A percentile compares a stretch with the other conserved stretches of the same genome.
phyloP scores from a whole-genome alignment of 2,113 vertebrate genomes.

The Dasyornis broadbenti region DNA sequence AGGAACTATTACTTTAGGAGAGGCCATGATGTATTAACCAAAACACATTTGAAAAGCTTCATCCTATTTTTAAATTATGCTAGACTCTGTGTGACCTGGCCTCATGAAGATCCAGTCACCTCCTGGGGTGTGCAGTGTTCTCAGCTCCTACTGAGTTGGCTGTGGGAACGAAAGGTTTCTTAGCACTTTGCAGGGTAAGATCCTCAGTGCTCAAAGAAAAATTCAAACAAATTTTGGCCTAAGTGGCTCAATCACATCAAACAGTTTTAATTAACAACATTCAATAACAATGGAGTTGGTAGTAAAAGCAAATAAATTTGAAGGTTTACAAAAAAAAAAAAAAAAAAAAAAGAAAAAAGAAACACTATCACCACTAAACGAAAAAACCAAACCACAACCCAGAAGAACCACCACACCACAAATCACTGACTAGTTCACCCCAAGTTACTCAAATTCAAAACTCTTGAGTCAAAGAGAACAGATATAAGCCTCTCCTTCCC shows the following conservation, averaged over 20 bases:
- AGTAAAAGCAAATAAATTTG: not conserved
- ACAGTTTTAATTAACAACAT: not conserved
- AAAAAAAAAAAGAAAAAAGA: not conserved
- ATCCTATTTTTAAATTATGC: not conserved
- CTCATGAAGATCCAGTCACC: not conserved
- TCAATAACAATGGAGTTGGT: not conserved
- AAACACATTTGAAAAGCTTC: not conserved
- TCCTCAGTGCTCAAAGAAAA: not conserved
- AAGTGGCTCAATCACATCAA: not conserved
- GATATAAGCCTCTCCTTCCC: not conserved
- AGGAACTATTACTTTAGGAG: not conserved
- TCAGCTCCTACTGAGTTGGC: not conserved
- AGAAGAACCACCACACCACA: not conserved
- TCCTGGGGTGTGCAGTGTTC: accelerated
- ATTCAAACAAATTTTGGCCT: not conserved
- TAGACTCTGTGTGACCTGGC: not conserved
- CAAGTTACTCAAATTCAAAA: not conserved
- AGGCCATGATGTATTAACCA: not conserved
- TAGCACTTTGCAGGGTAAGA: not conserved
- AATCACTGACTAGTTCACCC: not conserved
- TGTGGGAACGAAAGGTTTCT: not conserved
- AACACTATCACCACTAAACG: no score
- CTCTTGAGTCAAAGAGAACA: not conserved
- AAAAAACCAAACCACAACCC: not conserved
- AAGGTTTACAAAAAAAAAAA: not conserved